phyloP scores from a whole-genome alignment of 2,888 invertebrate genomes.

The Andrena praecox region DNA sequence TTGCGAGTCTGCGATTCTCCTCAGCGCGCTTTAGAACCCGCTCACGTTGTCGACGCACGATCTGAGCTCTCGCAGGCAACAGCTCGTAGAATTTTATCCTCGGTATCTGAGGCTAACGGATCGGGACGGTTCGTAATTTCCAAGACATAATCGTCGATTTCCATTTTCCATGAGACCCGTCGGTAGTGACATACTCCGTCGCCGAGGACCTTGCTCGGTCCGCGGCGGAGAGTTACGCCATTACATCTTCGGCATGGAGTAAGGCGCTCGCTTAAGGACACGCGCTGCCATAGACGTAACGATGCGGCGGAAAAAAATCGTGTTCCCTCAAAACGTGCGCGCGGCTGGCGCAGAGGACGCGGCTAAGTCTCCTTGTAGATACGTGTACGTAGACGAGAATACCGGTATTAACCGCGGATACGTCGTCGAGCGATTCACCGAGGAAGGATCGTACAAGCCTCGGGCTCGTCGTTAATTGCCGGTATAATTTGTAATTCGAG shows the following conservation, averaged over 20 bases:
- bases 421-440: constrained; percentile 62
- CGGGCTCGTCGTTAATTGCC: constrained; percentile 76
- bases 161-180: constrained; percentile 71
- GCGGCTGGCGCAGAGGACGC: constrained; percentile 24
- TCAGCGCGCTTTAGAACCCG: constrained; percentile 32
- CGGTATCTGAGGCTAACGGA: constrained; percentile 44
- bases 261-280: constrained; percentile 67
- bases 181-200: constrained; percentile 42
- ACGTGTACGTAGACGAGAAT: constrained; percentile 53
- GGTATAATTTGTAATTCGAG: constrained; percentile 79
- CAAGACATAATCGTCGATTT: constrained; percentile 70
- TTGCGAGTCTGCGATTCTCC: constrained; percentile 13
- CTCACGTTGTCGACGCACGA: constrained; percentile 49
- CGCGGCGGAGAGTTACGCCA: constrained; percentile 60
- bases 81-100: constrained; percentile 48
- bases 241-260: constrained; percentile 56
- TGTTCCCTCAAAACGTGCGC: constrained; percentile 67
- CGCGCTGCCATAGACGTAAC: constrained; percentile 65
- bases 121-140: constrained; percentile 62
- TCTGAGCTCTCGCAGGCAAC: constrained; percentile 38
- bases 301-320: constrained; percentile 69
- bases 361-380: constrained; percentile 67
- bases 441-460: constrained; percentile 73
- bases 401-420: constrained; percentile 66
- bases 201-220: constrained; percentile 37